These are phyloP conservation scores for Tipula lateralis DNA, from an alignment of 2,888 invertebrate genomes.

Conservation along the genomic window DNA sequence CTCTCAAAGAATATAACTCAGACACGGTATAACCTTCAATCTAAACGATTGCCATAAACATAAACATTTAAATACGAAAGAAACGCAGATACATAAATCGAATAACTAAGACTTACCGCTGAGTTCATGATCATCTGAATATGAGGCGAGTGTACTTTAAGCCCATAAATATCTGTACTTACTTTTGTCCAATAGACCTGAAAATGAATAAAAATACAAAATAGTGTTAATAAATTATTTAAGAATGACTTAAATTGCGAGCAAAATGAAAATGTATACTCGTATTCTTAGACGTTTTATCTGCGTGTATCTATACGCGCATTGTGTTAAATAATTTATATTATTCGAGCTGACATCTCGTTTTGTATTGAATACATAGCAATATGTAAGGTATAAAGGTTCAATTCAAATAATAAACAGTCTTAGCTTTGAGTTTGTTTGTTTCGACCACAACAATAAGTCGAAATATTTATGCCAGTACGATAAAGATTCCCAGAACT, in stretches of 20 bases:
- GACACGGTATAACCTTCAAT: background rate
- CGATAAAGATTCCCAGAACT: background rate
- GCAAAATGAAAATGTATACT: background rate
- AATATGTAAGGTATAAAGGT: too few species aligned
- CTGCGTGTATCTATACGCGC: too few species aligned
- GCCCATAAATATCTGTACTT: background rate
- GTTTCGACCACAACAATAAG: too few species aligned
- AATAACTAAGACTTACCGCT: background rate
- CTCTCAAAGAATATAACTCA: too few species aligned
- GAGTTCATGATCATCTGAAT: background rate
- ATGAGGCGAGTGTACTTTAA: background rate
- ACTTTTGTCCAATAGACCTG: constrained; percentile 1
- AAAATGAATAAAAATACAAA: background rate
- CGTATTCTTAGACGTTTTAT: too few species aligned
- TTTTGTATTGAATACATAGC: too few species aligned
- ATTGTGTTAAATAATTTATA: too few species aligned
- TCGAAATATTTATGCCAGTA: too few species aligned
- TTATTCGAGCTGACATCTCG: too few species aligned
- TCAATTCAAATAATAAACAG: too few species aligned
- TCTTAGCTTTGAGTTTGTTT: too few species aligned
- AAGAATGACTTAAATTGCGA: background rate
- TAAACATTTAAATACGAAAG: background rate
- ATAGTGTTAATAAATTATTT: background rate
- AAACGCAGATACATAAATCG: background rate
- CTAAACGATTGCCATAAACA: background rate